Base-by-base conservation (phyloP, 1,140 invertebrate species). In the Sycobia sp. region DNA sequence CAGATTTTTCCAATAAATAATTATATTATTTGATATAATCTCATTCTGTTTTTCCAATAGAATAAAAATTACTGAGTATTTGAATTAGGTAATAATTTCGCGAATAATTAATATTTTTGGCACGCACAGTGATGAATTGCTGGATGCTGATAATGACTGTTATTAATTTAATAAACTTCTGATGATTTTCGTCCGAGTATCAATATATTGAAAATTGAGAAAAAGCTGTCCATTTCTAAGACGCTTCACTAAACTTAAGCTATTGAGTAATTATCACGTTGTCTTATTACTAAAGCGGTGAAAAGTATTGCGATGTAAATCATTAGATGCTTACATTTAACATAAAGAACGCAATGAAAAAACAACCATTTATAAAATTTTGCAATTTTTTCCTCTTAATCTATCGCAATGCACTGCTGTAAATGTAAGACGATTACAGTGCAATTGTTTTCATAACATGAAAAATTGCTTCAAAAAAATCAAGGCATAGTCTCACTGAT, bases 181-280 rank as follows among this genome's bases (percentile, higher is more conserved):
- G 51, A 56, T 16, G 9, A 32, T n/a, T 50, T 32, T 57, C 20
- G 16, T 57, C n/a, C 47, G 16, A 51, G 41, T 23, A 51, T n/a
- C 11, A 41, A 29, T 41, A 22, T 49, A 13, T 22, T 41, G 2
- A 36, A 44, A 34, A 53, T 46, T 64, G 32, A 53, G 22, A 53
- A 20, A 41, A 14, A 8, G 5, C 25, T 27, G 23, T 20, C 29
- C n/a, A 58, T 25, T 23, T 63, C 11, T 57, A 57, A 29, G 36
- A 57, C 16, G 36, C 32, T 39, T 34, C 11, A 4, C 25, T 43
- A 47, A 27, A 59, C 32, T 50, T 49, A 54, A 29, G n/a, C 18
- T 54, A 55, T 55, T 2, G 41, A 55, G 27, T 56, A 62, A 59
- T 59, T 65, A 65, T 65, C 55, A 58, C 49, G 36, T 58, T 58